Percentiles rank a stretch among this genome's conserved stretches.
These are phyloP conservation scores for Papilio gigon DNA, from an alignment of 2,888 invertebrate genomes.

Conservation along the genomic window DNA sequence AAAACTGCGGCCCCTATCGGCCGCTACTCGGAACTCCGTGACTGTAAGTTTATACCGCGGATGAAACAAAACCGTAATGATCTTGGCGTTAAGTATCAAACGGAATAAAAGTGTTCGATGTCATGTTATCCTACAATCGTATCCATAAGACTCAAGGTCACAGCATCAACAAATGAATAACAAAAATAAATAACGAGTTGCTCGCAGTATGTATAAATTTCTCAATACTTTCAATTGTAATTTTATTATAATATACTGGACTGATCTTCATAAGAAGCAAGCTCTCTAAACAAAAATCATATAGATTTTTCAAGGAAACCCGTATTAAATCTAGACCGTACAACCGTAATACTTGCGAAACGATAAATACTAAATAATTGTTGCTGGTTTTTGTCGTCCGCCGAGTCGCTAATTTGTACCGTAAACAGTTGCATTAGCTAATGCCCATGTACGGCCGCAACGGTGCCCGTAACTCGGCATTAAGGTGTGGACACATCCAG, in stretches of 20 bases:
- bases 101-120: slow-evolving; percentile 7
- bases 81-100: not conserved
- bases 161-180: too few species aligned
- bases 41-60: not conserved
- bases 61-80: slow-evolving; percentile 3
- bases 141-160: not conserved
- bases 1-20: slow-evolving; percentile 47
- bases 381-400: slow-evolving; percentile 15
- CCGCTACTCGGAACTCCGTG: slow-evolving; percentile 24
- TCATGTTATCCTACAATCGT: not conserved
- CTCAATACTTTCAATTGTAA: too few species aligned
- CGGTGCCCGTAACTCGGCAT: slow-evolving; percentile 40
- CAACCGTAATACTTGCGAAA: slow-evolving; percentile 12
- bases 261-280: too few species aligned
- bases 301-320: not conserved
- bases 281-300: not conserved
- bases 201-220: too few species aligned
- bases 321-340: not conserved
- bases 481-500: not conserved
- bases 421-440: slow-evolving; percentile 33
- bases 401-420: slow-evolving; percentile 33
- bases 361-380: slow-evolving; percentile 18
- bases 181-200: too few species aligned
- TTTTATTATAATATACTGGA: too few species aligned
- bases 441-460: slow-evolving; percentile 23